phyloP scores from a whole-genome alignment of 2,797 vertebrate genomes.

The Pseudomugil tenellus region DNA sequence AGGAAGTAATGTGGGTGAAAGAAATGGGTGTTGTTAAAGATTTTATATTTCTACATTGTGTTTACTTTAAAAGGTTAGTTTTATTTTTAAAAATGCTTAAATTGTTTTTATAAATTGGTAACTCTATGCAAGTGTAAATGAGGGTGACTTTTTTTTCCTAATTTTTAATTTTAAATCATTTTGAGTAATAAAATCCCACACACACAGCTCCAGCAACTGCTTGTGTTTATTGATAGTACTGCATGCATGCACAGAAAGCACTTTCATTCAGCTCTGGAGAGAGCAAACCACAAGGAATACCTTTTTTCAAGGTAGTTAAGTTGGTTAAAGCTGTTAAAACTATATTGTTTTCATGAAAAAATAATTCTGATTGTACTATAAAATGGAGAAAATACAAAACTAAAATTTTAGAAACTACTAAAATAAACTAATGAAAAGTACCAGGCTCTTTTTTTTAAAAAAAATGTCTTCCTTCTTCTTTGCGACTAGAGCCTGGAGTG shows the following conservation, averaged over 20 bases:
- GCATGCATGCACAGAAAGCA: slow-evolving; percentile 70
- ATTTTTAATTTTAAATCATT: neutral
- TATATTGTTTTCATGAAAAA: slow-evolving; percentile 72
- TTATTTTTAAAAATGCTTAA: neutral
- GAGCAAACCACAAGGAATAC: slow-evolving; percentile 54
- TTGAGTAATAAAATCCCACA: slow-evolving; percentile 8
- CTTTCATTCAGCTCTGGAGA: slow-evolving; percentile 47
- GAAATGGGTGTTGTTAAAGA: slow-evolving; percentile 3
- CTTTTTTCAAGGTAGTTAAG: slow-evolving; percentile 69
- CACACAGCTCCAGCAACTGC: slow-evolving; percentile 52
- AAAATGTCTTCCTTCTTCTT: slow-evolving; percentile 52
- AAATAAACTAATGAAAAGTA: slow-evolving; percentile 43
- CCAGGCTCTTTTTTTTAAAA: slow-evolving; percentile 44
- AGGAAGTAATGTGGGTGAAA: slow-evolving; percentile 23
- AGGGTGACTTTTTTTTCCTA: neutral
- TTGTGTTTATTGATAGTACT: slow-evolving; percentile 65
- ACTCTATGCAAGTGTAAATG: slow-evolving; percentile 49
- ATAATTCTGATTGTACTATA: slow-evolving; percentile 75
- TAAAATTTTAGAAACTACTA: slow-evolving; percentile 61
- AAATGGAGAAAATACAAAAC: slow-evolving; percentile 76
- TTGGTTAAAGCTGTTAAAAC: slow-evolving; percentile 75
- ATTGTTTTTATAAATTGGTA: slow-evolving; percentile 44
- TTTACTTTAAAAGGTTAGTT: slow-evolving; percentile 7
- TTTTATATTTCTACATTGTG: neutral
- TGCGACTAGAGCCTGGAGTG: slow-evolving; percentile 60